phyloP scores from a whole-genome alignment of 2,797 vertebrate species.

The Iguana delicatissima region DNA sequence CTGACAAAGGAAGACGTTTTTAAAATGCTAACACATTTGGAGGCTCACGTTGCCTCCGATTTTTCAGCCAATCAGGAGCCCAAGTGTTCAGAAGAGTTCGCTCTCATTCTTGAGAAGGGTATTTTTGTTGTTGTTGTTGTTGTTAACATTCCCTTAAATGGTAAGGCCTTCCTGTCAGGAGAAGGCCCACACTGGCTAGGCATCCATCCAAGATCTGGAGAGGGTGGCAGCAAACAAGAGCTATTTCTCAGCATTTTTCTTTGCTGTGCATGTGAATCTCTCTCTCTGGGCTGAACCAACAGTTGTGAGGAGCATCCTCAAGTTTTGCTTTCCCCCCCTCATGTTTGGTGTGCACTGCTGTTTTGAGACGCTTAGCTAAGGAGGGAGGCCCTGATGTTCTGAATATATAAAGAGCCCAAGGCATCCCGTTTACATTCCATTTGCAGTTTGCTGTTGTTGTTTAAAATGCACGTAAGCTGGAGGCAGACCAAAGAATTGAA shows the following conservation, averaged over 20 bases:
- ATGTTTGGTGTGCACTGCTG: fast-evolving
- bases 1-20: conserved; percentile 77
- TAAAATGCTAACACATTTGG: conserved; percentile 36
- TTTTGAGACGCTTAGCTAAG: background rate
- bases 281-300: background rate
- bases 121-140: background rate
- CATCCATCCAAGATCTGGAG: background rate
- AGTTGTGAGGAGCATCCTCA: background rate
- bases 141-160: conserved; percentile 59
- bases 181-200: conserved; percentile 29
- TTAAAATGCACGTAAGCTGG: background rate
- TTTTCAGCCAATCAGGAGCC: conserved; percentile 48
- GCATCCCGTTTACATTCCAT: background rate
- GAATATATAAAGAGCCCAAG: background rate
- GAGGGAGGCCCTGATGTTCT: background rate
- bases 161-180: conserved; percentile 66
- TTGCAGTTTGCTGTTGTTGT: conserved; percentile 2
- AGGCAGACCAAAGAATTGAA: background rate
- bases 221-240: conserved; percentile 38
- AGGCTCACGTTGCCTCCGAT: conserved; percentile 10
- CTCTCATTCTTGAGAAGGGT: conserved; percentile 47
- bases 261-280: fast-evolving
- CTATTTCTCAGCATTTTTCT: conserved; percentile 16
- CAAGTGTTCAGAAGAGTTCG: conserved; percentile 7
- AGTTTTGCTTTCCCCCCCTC: conserved; percentile 3